A percentile compares a stretch with the other conserved stretches of the same genome.
Evolutionary conservation across 2,888 invertebrate species (phyloP).

Genomic region (Hirtodrosophila alboralis): DNA sequence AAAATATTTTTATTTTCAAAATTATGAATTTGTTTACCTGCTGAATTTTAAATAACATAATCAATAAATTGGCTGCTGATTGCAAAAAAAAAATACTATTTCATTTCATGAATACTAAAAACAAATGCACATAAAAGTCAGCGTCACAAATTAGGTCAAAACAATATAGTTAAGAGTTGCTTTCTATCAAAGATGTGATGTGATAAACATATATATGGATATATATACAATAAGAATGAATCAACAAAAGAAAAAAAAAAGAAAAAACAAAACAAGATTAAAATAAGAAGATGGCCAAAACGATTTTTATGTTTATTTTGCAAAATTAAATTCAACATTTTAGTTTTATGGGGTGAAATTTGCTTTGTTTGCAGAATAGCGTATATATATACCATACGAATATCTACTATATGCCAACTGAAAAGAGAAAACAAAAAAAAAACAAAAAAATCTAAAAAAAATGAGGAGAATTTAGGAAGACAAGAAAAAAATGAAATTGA

Average conservation of each 20-base stretch:
- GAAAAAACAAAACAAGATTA: neutral
- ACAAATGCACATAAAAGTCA: conserved; percentile 6
- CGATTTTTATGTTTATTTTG: conserved; percentile 76
- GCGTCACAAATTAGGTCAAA: conserved; percentile 9
- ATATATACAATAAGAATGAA: neutral
- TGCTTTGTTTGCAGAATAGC: conserved; percentile 74
- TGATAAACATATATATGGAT: conserved; percentile 26
- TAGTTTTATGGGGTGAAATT: conserved; percentile 75
- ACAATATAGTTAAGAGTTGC: conserved; percentile 20
- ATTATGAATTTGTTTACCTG: too few species aligned
- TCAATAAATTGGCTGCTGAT: neutral
- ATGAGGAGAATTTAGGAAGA: neutral
- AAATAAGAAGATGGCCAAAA: conserved; percentile 34
- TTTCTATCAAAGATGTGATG: conserved; percentile 43
- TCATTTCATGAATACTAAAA: too few species aligned
- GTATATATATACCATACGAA: conserved; percentile 30
- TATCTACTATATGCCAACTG: conserved; percentile 6
- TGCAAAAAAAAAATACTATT: too few species aligned
- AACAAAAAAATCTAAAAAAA: too few species aligned
- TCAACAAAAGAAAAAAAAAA: neutral
- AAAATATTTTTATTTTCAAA: too few species aligned
- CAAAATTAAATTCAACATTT: conserved; percentile 78
- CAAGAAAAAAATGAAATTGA: neutral
- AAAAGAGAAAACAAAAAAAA: too few species aligned
- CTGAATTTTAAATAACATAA: too few species aligned